Evolutionary conservation across 2,113 vertebrate species (phyloP).

Genomic region (Strix uralensis): DNA sequence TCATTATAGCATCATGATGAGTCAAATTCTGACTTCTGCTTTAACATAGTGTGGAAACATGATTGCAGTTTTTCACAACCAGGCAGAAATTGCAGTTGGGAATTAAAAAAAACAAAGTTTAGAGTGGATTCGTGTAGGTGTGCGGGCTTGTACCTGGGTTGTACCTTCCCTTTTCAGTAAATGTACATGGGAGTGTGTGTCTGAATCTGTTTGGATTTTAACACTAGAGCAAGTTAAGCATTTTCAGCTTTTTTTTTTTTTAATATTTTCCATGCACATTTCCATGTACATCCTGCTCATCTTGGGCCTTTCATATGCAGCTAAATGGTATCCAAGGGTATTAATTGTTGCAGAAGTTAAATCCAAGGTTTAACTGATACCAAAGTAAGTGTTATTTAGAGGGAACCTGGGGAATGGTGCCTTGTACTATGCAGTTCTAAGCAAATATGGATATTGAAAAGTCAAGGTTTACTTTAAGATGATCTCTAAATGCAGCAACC

Average conservation of each 20-base stretch:
- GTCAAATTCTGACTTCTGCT: background rate
- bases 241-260: background rate
- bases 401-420: background rate
- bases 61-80: background rate
- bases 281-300: background rate
- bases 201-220: background rate
- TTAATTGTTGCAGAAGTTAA: background rate
- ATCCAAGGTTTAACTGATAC: background rate
- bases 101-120: background rate
- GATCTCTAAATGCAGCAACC: background rate
- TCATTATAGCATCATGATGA: background rate
- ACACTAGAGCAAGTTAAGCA: background rate
- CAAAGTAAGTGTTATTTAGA: background rate
- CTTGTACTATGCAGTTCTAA: background rate
- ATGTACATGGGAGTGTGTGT: no score
- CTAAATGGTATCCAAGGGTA: background rate
- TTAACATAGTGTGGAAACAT: fast-evolving
- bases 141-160: background rate
- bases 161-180: background rate
- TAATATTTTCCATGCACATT: background rate
- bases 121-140: background rate
- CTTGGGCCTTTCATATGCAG: background rate
- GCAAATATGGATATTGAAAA: background rate
- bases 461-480: background rate
- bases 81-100: background rate